phyloP scores from a whole-genome alignment of 2,797 vertebrate genomes.

The Enteromius afrohamiltoni region DNA sequence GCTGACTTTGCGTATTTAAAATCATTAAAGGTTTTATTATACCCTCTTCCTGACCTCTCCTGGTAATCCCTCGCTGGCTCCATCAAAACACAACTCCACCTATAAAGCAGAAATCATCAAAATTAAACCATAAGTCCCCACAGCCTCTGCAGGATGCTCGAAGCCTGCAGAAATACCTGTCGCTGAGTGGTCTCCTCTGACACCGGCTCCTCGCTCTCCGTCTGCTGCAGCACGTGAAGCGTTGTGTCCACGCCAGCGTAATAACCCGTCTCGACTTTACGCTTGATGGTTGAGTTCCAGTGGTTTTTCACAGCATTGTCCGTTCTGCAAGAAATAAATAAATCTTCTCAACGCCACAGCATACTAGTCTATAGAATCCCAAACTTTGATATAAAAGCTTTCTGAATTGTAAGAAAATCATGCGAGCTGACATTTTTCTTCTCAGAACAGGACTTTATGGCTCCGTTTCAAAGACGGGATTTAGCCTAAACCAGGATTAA shows the following conservation, averaged over 20 bases:
- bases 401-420: no score
- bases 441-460: no score
- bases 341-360: not conserved
- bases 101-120: conserved; percentile 41
- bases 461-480: no score
- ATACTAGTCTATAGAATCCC: not conserved
- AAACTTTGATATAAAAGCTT: not conserved
- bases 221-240: conserved; percentile 61
- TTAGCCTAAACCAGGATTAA: no score
- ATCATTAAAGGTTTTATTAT: not conserved
- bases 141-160: not conserved
- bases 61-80: conserved; percentile 57
- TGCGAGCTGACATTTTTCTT: not conserved
- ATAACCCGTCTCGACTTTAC: conserved; percentile 91
- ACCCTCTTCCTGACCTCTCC: conserved; percentile 64
- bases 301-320: conserved; percentile 99
- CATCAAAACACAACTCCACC: conserved; percentile 64
- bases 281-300: conserved; percentile 98
- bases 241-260: conserved; percentile 77
- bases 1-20: not conserved
- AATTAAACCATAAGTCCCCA: not conserved
- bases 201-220: conserved; percentile 71
- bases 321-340: conserved; percentile 76
- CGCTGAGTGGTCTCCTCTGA: conserved; percentile 65
- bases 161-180: conserved; percentile 61